phyloP scores from a whole-genome alignment of 2,113 vertebrate genomes.

The Manacus vitellinus region DNA sequence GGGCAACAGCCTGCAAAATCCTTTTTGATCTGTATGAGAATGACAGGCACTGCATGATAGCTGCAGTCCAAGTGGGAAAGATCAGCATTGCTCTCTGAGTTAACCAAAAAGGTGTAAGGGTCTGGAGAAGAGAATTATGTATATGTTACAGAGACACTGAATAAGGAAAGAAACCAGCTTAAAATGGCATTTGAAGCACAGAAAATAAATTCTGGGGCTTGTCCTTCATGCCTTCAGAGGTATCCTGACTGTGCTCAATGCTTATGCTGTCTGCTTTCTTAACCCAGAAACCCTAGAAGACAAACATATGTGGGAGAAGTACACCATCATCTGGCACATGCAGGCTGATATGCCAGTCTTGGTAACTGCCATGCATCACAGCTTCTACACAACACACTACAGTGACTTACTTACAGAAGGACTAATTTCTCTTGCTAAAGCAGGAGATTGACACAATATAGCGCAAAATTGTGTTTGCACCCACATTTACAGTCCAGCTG shows the following conservation, averaged over 20 bases:
- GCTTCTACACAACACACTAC: background rate
- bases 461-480: background rate
- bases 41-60: conserved; percentile 20
- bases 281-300: background rate
- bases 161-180: background rate
- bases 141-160: background rate
- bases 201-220: background rate
- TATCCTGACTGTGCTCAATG: background rate
- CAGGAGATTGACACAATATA: background rate
- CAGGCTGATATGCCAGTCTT: background rate
- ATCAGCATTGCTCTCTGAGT: background rate
- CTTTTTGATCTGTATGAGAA: conserved; percentile 20
- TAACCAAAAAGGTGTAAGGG: background rate
- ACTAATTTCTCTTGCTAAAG: background rate
- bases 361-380: background rate
- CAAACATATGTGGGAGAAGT: background rate
- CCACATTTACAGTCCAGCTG: background rate
- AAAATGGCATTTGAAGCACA: background rate
- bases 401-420: background rate
- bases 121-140: background rate
- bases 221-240: background rate
- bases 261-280: background rate
- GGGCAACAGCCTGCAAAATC: conserved; percentile 11
- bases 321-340: background rate
- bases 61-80: conserved; percentile 22